These are phyloP conservation scores for Eupleurogrammus muticus DNA, from an alignment of 2,797 vertebrate genomes.

Conservation along the genomic window DNA sequence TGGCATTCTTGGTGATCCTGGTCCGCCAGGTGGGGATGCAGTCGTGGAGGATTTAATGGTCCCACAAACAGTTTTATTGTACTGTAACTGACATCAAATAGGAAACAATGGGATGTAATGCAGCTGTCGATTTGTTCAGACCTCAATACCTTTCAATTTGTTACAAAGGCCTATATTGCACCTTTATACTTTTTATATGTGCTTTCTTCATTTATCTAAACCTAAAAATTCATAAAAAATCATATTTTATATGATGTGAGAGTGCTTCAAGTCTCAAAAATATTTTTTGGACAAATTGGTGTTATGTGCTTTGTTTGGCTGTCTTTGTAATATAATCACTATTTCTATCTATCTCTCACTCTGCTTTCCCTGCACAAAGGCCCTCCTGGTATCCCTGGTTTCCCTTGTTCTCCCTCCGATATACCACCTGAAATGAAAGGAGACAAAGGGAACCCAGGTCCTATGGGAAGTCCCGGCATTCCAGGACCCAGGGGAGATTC, in stretches of 20 bases:
- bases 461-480: conserved; percentile 50
- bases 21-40: conserved; percentile 78
- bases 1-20: conserved; percentile 84
- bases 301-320: background rate
- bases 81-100: background rate
- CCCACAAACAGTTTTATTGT: background rate
- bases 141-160: background rate
- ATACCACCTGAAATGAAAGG: conserved; percentile 85
- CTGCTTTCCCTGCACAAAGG: conserved; percentile 41
- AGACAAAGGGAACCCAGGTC: conserved; percentile 86
- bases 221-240: too few relatives aligned
- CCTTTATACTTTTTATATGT: too few relatives aligned
- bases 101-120: background rate
- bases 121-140: background rate
- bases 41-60: background rate
- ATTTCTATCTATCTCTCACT: too few relatives aligned
- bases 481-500: conserved; percentile 75
- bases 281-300: background rate
- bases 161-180: too few relatives aligned
- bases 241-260: too few relatives aligned
- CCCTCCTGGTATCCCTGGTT: conserved; percentile 71
- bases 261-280: background rate
- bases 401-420: conserved; percentile 81
- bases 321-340: background rate
- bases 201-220: too few relatives aligned